A percentile compares a stretch with the other conserved stretches of the same genome.
Conservation (phyloP, 92 coral and sea anemone genomes). For the Paragorgia papillata region DNA sequence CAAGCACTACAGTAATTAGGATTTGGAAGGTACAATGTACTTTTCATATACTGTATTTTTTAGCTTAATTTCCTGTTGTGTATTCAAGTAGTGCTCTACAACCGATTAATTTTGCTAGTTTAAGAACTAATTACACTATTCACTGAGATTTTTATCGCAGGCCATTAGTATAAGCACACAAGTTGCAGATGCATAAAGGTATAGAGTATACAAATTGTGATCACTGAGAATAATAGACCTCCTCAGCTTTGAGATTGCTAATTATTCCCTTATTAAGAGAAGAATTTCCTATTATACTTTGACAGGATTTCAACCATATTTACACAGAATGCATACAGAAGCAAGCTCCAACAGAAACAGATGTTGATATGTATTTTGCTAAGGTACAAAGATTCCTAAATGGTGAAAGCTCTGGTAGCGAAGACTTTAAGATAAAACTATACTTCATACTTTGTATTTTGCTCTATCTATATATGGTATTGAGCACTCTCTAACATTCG, state of each 20-base stretch:
- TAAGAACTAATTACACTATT: not conserved
- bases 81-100: not conserved
- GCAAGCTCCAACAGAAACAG: conserved; percentile 59
- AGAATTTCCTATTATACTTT: conserved; percentile 44
- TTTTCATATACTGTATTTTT: conserved; percentile 5
- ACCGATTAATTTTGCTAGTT: conserved; percentile 1
- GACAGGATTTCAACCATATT: too few relatives aligned
- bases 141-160: conserved; percentile 5
- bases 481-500: too few relatives aligned
- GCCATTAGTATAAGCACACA: too few relatives aligned
- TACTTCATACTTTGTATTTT: too few relatives aligned
- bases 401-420: too few relatives aligned
- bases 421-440: too few relatives aligned
- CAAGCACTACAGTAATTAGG: conserved; percentile 58
- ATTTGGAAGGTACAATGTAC: conserved; percentile 62
- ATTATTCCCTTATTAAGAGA: not conserved
- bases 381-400: conserved; percentile 37
- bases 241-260: conserved; percentile 1
- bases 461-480: too few relatives aligned
- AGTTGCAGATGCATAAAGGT: not conserved
- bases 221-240: conserved; percentile 22
- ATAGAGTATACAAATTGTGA: conserved; percentile 6
- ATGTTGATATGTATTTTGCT: conserved; percentile 49
- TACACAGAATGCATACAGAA: conserved; percentile 39
- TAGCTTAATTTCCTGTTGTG: not conserved